Percentiles rank a stretch among this genome's conserved stretches.
phyloP scores from a whole-genome alignment of 53 echinoderm and acorn worm genomes.

The Holothuria leucospilota region DNA sequence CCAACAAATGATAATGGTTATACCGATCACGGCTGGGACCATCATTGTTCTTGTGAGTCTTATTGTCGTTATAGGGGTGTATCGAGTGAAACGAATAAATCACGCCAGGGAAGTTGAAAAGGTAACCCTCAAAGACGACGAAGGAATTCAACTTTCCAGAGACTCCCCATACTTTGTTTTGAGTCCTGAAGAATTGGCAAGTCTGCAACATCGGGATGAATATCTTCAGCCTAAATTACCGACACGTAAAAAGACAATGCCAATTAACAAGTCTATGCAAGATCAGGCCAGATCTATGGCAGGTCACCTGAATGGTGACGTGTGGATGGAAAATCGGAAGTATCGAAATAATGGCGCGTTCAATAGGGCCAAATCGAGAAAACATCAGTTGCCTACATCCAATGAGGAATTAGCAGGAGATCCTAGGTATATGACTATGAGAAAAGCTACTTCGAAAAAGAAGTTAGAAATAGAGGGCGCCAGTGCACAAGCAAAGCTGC shows the following conservation, averaged over 20 bases:
- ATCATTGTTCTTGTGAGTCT: slow-evolving; percentile 8
- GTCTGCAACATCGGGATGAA: not conserved
- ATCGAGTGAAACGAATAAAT: not conserved
- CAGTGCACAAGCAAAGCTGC: not conserved
- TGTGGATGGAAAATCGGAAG: slow-evolving; percentile 8
- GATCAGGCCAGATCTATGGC: not conserved
- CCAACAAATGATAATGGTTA: not conserved
- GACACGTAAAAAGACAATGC: not conserved
- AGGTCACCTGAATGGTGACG: slow-evolving; percentile 4
- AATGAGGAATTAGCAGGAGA: not conserved
- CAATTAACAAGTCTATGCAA: not conserved
- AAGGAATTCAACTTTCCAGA: not conserved
- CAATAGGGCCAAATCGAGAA: slow-evolving; percentile 8
- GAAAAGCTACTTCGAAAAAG: not conserved
- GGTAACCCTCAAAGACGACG: not conserved
- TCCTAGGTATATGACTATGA: not conserved
- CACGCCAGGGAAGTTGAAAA: not conserved
- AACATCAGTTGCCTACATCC: not conserved
- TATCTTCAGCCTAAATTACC: slow-evolving; percentile 3
- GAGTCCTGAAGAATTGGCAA: slow-evolving; percentile 6
- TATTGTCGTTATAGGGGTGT: slow-evolving; percentile 25
- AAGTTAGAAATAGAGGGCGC: not conserved
- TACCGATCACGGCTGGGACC: slow-evolving; percentile 5
- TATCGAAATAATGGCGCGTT: slow-evolving; percentile 2
- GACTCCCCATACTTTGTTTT: slow-evolving; percentile 11